Conservation (phyloP, 2,113 vertebrate genomes). For the Oncorhynchus mykiss region DNA sequence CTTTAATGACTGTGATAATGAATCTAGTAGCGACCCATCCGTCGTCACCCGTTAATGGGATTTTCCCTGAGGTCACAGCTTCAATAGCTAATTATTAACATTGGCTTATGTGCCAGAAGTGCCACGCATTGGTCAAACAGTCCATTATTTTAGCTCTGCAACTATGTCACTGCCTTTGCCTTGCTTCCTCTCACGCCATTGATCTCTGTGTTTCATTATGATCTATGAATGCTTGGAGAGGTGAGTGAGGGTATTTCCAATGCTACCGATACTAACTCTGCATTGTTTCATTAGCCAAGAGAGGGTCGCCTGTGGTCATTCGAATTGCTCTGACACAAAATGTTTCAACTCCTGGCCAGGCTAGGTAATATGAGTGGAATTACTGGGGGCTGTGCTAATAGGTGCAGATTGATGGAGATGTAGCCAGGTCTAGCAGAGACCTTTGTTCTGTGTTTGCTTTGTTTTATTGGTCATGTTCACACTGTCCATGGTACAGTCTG, state of each 20-base stretch:
- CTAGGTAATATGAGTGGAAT: too few species aligned
- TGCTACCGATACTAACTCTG: slow-evolving; percentile 22
- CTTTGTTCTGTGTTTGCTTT: too few species aligned
- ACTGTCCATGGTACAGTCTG: too few species aligned
- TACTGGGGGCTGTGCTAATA: too few species aligned
- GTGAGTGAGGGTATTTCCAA: neutral
- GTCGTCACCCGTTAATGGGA: slow-evolving; percentile 65
- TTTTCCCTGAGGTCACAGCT: slow-evolving; percentile 59
- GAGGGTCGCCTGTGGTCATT: slow-evolving; percentile 39
- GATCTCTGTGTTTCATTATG: neutral
- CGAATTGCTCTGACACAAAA: slow-evolving; percentile 33
- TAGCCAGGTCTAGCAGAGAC: too few species aligned
- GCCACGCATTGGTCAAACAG: slow-evolving; percentile 45
- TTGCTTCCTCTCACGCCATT: neutral
- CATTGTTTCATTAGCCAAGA: slow-evolving; percentile 50
- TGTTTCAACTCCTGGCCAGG: too few species aligned
- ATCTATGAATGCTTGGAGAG: neutral
- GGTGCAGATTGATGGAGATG: too few species aligned
- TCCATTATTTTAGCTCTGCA: neutral
- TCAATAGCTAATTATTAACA: slow-evolving; percentile 61
- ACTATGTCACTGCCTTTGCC: neutral
- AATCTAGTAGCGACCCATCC: slow-evolving; percentile 53
- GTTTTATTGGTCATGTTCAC: too few species aligned
- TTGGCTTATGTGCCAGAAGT: slow-evolving; percentile 44
- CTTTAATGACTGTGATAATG: slow-evolving; percentile 66